Evolutionary conservation across 1,140 invertebrate species (phyloP), one percentile per base, ranked within the genome.

Genomic region (Adelges cooleyi): DNA sequence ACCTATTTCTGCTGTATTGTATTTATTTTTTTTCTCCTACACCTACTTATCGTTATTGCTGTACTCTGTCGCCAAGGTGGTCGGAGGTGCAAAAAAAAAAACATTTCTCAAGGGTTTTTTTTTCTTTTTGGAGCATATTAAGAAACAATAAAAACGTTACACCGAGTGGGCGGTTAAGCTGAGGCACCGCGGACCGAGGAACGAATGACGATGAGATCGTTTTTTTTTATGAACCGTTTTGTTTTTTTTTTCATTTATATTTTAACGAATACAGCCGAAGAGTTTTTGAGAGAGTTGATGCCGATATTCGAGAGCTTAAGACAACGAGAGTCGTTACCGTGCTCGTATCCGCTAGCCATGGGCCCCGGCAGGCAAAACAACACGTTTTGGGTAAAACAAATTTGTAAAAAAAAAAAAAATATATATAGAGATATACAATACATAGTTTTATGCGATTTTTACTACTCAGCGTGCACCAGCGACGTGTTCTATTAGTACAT

Each of bases 271-370:
- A 62, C 71, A 92, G 89, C 89, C 78, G 87, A 91, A 80, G 89
- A 90, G 81, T 88, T 91, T 82, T 84, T 92, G 83, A 87, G 82
- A 80, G 86, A 92, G 80, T 82, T 92, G 83, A 89, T 87, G 85
- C 89, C 89, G 73, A 91, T 92, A 80, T 91, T 92, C 83, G 89
- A 92, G 79, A 86, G 86, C 78, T 83, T 92, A 75, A 83, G 89
- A 74, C 86, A 88, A 76, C 86, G 86, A 75, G 86, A 90, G 78
- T 86, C 89, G 75, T 83, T 89, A 71, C 87, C 87, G 75, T 89
- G 86, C 80, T 87, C 86, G 73, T 90, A 87, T 80, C 87, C 87
- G 73, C 84, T 89, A 74, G 86, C 88, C 75, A 87, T 90, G 81
- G 84, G 83, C 53, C 76, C 77, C 66, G 75, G 74, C 66, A 42